Evolutionary conservation across 2,797 vertebrate genomes (phyloP).

Genomic region (Dryobates pubescens): DNA sequence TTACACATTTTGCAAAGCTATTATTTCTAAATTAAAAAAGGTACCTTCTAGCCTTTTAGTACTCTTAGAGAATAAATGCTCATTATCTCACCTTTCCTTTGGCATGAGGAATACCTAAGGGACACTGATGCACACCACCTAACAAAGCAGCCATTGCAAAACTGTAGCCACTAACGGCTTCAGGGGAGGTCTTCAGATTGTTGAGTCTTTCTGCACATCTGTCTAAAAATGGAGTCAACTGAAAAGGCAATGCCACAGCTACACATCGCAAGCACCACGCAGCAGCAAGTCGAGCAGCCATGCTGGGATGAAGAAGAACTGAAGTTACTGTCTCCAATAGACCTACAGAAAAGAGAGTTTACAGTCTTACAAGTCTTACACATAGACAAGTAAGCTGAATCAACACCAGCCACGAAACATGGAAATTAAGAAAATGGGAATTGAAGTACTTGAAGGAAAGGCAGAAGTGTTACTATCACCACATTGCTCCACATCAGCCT

Average conservation of each 20-base stretch:
- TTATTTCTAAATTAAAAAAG: background rate
- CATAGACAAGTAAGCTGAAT: background rate
- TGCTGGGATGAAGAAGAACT: constrained; percentile 96
- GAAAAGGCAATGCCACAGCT: constrained; percentile 93
- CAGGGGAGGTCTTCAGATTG: constrained; percentile 94
- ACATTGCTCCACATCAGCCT: background rate
- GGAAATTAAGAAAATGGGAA: background rate
- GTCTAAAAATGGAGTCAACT: constrained; percentile 93
- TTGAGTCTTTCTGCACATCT: constrained; percentile 96
- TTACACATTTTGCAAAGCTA: background rate
- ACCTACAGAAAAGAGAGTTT: constrained; percentile 76
- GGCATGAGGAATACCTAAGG: constrained; percentile 94
- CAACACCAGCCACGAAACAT: background rate
- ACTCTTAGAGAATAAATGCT: background rate
- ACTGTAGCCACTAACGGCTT: constrained; percentile 98
- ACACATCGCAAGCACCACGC: constrained; percentile 97
- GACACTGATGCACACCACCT: constrained; percentile 96
- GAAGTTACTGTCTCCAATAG: constrained; percentile 96
- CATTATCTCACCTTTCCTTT: constrained; percentile 91
- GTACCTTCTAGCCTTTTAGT: background rate
- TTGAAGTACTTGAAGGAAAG: background rate
- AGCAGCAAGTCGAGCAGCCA: constrained; percentile 95
- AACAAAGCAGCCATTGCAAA: constrained; percentile 97
- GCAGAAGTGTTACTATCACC: background rate
- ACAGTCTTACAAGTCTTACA: background rate